Percentiles rank a stretch among this genome's conserved stretches.
Conservation (phyloP, 2,888 invertebrate species). For the Myopa testacea region DNA sequence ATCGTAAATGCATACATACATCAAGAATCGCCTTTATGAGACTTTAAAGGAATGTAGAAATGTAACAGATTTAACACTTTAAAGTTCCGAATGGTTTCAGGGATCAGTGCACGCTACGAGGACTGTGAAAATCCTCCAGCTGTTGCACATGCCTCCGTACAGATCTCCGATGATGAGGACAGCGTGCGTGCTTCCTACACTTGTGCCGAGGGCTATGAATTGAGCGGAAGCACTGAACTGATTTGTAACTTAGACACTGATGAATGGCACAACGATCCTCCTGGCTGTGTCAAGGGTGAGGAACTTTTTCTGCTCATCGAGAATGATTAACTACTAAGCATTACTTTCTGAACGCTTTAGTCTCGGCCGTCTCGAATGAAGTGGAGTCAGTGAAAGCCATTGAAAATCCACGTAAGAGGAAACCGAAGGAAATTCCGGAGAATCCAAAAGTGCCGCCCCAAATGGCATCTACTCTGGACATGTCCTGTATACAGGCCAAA, state of each 20-base stretch:
- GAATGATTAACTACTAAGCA: not conserved
- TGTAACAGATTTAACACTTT: too few relatives aligned
- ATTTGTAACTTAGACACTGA: constrained; percentile 63
- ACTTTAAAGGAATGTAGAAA: too few relatives aligned
- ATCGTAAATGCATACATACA: too few relatives aligned
- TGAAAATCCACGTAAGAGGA: constrained; percentile 52
- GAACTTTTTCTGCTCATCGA: constrained; percentile 4
- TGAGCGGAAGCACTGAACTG: constrained; percentile 59
- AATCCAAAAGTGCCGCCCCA: constrained; percentile 59
- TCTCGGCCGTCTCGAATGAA: constrained; percentile 47
- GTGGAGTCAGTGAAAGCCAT: constrained; percentile 41
- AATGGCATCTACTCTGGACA: constrained; percentile 61
- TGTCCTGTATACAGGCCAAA: constrained; percentile 64
- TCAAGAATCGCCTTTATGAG: too few relatives aligned
- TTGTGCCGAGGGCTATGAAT: constrained; percentile 60
- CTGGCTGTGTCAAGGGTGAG: constrained; percentile 55
- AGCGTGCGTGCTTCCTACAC: constrained; percentile 63
- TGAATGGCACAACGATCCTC: constrained; percentile 64
- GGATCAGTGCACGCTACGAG: constrained; percentile 52
- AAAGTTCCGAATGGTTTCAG: constrained; percentile 35
- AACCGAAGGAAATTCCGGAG: constrained; percentile 58
- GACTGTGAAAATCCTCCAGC: constrained; percentile 64
- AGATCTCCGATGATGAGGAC: constrained; percentile 56
- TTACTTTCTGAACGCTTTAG: not conserved
- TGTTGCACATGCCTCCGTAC: constrained; percentile 57